Base-by-base conservation (phyloP, 2,797 vertebrate genomes). In the Gymnodraco acuticeps region DNA sequence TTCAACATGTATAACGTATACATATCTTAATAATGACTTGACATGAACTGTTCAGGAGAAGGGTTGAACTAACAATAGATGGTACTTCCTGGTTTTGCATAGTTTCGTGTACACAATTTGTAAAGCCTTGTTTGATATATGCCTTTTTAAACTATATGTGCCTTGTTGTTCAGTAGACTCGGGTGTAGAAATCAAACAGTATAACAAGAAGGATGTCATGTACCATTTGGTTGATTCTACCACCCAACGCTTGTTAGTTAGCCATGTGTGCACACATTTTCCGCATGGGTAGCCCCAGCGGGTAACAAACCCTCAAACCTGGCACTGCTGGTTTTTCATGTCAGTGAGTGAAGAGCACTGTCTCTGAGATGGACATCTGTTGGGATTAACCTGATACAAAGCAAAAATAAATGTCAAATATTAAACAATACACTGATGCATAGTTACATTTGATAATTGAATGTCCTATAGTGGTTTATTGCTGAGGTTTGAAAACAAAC, bases 231-330 rank as follows among this genome's bases (percentile, higher is more conserved):
- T 61, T 19, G 16, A 61, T 31, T 58, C 58, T 3, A 33, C 64
- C 47, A 23, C 58, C 73, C 52, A 31, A 19, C 73, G 38, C 78
- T 76, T 38, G 70, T 83, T 69, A 56, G 72, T 60, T 75, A 46
- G 68, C 72, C 82, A 88, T 85, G 84, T 88, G 84, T 79, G 78
- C 71, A 50, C 17, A 82, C 65, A 73, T 86, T 88, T 85, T 85
- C 84, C 82, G 78, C 85, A 67, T 51, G 86, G 65, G 73, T 85
- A 65, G 71, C 23, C 89, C 48, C 89, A 76, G 87, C 59, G 0
- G 73, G 87, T 12, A 53, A n/a, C 75, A 65, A 78, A 77, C 79
- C 75, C 70, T 64, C 56, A 52, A 75, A 80, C 54, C 81, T 86
- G 81, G 78, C 78, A 70, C 62, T 5, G 72, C 38, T 11, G 7